Base-by-base conservation (phyloP, 2,113 vertebrate species). In the Mystacornis crossleyi region DNA sequence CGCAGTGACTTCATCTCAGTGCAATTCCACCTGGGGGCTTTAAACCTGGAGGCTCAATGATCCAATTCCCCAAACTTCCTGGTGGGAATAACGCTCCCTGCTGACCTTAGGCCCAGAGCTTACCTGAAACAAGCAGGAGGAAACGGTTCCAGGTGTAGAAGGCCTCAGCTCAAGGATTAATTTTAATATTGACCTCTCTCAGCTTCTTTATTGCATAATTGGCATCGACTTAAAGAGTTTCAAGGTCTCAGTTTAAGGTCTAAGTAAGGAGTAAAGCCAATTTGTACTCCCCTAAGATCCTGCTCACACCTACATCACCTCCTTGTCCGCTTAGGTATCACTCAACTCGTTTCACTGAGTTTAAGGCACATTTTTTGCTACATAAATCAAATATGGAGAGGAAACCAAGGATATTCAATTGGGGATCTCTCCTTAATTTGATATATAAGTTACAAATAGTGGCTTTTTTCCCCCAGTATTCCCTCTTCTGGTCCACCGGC, bases 331-430 rank as follows among this genome's bases (percentile, higher is more conserved):
- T 61, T 13, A 4, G 3, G 4, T 5, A 67, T 23, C 57, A 61
- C 43, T 45, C 38, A 24, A 33, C 40, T 38, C 18, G 20, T 34
- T 47, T 58, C 55, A 13, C 26, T 18, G 28, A 38, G 62, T 36
- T 80, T 90, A 95, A 90, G 81, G 87, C 85, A 96, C 40, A 5
- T 8, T 66, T 86, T 54, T 88, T 90, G 58, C 58, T 77, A 77
- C 55, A 60, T 36, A 82, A 75, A 79, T 61, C 1, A 33, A 50
- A 14, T 14, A 14, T 2, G 36, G 24, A 29, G 79, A 93, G 47
- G n/a, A 66, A 80, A 45, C 10, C 10, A 40, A 57, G 20, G 23
- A 2, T 72, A 38, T 58, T 74, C 33, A 79, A 0, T 3, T 40
- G 54, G 50, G 26, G 40, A 18, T 18, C 0, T 3, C 50, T 82